Base-by-base conservation (phyloP, 2,797 vertebrate genomes). In the Tenualosa ilisha region DNA sequence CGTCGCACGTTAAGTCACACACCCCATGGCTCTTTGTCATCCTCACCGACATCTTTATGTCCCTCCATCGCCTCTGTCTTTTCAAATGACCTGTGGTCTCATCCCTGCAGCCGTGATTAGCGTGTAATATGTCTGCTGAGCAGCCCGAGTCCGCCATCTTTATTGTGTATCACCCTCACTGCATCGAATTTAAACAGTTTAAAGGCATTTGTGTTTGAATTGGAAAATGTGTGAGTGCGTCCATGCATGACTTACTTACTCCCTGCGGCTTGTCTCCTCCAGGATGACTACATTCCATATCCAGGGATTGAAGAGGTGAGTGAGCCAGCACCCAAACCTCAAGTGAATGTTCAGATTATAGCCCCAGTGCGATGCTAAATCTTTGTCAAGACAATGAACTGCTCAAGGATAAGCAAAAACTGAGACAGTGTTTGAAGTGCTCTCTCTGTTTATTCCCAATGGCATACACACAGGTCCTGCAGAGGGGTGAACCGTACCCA, bases 221-320 rank as follows among this genome's bases (percentile, higher is more conserved):
- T 20, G 40, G 6, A 9, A 63, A 43, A 40, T 43, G 72, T 72
- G 26, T 20, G 37, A 15, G 68, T 79, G 5, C 46, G 72, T 46
- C 72, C 37, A 40, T 75, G 31, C 37, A 43, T 43, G 37, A 40
- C 37, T 75, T 75, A 26, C 75, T 84, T 84, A 59, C 63, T 84
- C 85, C 11, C 59, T 63, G 7, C 56, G 50, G 83, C 53, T 87
- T 90, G 95, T 51, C 91, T 93, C 72, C 94, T 91, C 83, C 92
- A 99, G 98, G 98, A 99, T 84, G 98, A 99, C 93, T 99, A 99
- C 85, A 99, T 99, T 88, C 98, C 98, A 0, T 99, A 99, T 88
- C 98, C 98, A 89, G 97, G 98, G 93, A 99, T 99, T 3, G 98
- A 99, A 49, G 97, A 98, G 93, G 98, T 99, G 95, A 93, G 94